Evolutionary conservation across 2,888 invertebrate genomes (phyloP), one percentile per base, ranked within the genome.

Genomic region (Tenthredo amoena): DNA sequence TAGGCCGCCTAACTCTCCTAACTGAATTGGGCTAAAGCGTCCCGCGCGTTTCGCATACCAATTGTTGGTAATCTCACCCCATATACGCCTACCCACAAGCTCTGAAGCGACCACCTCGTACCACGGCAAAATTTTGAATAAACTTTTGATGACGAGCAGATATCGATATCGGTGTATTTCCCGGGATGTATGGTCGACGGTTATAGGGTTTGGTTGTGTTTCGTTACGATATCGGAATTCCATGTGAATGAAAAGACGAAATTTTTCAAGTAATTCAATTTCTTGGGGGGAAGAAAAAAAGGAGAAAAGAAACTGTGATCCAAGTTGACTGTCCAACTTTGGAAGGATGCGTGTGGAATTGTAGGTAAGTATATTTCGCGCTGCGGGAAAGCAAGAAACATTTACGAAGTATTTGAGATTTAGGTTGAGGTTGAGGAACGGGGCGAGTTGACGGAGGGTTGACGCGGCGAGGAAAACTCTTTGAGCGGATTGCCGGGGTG

Each of bases 11-110:
- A 83, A 83, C 82, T 83, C 82, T 83, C 82, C 68, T 83, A 83
- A 83, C 82, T 83, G 82, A 83, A 83, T 83, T 83, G 82, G 82
- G 82, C 82, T 83, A 83, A 83, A 43, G 68, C 82, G 82, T 83
- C 50, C 82, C 68, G 82, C 82, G 82, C 82, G 82, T 31, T 83
- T 68, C 68, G 82, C 82, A 83, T 83, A 83, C 82, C 82, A 83
- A 83, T 83, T 83, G 68, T 83, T 68, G 47, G 82, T 68, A 43
- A 83, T 68, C 82, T 62, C 68, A 65, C 81, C 81, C 81, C 62
- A 50, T 77, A n/a, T 55, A 77, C 50, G 31, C 77, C 77, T 7
- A 55, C 18, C 77, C 55, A 6, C 18, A 77, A 47, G 31, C 76
- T 47, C 34, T 77, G 77, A 77, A 31, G 55, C 55, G 50, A 34